Evolutionary conservation across 2,888 invertebrate species (phyloP), one percentile per base, ranked within the genome.

Genomic region (Peribatodes rhomboidaria): DNA sequence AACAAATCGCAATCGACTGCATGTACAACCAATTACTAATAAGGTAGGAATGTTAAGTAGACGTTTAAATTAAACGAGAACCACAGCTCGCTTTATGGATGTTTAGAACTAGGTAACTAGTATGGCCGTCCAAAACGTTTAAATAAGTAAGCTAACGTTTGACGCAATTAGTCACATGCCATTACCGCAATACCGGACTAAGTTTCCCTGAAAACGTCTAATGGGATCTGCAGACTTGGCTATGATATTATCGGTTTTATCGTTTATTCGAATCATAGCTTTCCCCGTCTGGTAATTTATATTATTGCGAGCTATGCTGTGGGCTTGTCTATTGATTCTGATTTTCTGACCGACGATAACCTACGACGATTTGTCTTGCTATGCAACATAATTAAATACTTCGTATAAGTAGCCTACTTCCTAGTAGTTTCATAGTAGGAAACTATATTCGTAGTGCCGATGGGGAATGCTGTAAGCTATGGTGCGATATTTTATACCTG

Each of bases 191-290:
- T 50, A 49, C 35, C 33, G 47, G 54, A 22, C 33, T 37, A 58
- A 49, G 53, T 61, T 61, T 18, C 46, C 16, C 22, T 44, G 56
- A 49, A 66, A 44, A 39, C 50, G 13, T 54, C 35, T 35, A 16
- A 44, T 20, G 8, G 18, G 20, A 2, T 11, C 11, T 35, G 35
- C 49, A 50, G 50, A 50, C 18, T 50, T 8, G 2, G 27, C 35
- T 18, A 18, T 37, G n/a, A 37, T 13, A n/a, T 14, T 39, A 18
- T 16, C 1, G 16, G 16, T 3, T 4, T 4, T n/a, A 37, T 20
- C 18, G 11, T 10, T 10, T 18, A 18, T 11, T 9, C 0, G 18
- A 1, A 18, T 18, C n/a, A 37, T 37, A 37, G 37, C 13, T n/a
- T 37, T n/a, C 6, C n/a, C 4, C 13, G n/a, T n/a, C 37, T 13